Base-by-base conservation (phyloP, 2,113 vertebrate species). In the Limnothrissa miodon region DNA sequence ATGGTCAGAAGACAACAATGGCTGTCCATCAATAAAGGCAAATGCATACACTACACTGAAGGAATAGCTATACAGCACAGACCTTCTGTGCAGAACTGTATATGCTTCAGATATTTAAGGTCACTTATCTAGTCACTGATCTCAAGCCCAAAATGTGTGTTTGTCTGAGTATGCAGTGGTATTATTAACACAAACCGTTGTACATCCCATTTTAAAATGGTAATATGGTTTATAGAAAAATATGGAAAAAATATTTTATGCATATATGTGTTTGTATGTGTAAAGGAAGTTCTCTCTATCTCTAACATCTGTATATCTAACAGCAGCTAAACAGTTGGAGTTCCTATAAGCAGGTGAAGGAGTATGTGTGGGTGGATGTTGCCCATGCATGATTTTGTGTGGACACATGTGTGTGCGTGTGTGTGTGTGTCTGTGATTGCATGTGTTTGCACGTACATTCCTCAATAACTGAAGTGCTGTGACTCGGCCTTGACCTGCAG, bases 371-470 rank as follows among this genome's bases (percentile, higher is more conserved):
- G 10, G 59, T 66, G 59, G 25, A 15, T 66, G 59, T 29, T 66
- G 29, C 25, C 10, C 11, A 15, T 42, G 78, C 39, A n/a, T 78
- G 78, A 21, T 39, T 78, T 6, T 39, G 39, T 78, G 10, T 78
- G 78, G 39, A 79, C 23, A 21, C 36, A 45, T 66, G 66, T 74
- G 25, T 74, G 66, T 74, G 66, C 36, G 66, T 36, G 66, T 74
- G 29, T 17, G 29, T 70, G 29, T 70, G 29, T 70, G 66, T 15
- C 29, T 33, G 66, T 33, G 4, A 42, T 42, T 42, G 42, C 42
- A 42, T 42, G 42, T 42, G 42, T 42, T 42, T 42, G 53, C 53
- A 23, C 17, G 6, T 33, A 74, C 25, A 11, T 70, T 29, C 11
- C 29, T 36, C 66, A 74, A 39, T 74, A 29, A 74, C 29, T 66